Percentiles rank a stretch among this genome's conserved stretches.
These are phyloP conservation scores for Gambusia affinis DNA, from an alignment of 2,113 vertebrate species.

Conservation along the genomic window DNA sequence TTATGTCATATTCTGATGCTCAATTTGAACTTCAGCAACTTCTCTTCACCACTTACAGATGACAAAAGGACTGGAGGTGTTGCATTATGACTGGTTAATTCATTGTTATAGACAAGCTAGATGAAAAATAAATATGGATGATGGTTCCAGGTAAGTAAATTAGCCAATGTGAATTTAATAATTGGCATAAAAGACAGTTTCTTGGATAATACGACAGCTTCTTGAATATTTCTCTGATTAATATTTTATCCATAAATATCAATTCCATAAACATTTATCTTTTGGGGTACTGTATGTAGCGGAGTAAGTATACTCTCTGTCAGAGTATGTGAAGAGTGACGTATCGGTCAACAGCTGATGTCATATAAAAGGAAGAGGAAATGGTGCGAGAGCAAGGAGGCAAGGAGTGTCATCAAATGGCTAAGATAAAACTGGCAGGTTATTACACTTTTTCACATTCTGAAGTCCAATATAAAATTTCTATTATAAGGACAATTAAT, in stretches of 20 bases:
- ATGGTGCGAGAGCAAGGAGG: slow-evolving; percentile 42
- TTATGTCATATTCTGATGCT: background rate
- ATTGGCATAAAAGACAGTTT: background rate
- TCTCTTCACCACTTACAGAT: background rate
- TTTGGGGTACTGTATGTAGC: background rate
- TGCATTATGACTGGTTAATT: too few species aligned
- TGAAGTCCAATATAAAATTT: slow-evolving; percentile 99
- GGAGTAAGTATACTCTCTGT: slow-evolving; percentile 10
- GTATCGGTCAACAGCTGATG: slow-evolving; percentile 53
- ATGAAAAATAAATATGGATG: background rate
- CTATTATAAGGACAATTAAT: slow-evolving; percentile 99
- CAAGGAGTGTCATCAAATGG: slow-evolving; percentile 82
- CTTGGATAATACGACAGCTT: background rate
- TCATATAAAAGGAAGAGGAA: slow-evolving; percentile 50
- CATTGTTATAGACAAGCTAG: too few species aligned
- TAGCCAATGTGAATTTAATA: too few species aligned
- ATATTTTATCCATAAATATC: background rate
- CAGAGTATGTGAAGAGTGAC: slow-evolving; percentile 29
- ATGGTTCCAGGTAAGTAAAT: background rate
- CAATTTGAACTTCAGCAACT: background rate
- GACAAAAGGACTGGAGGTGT: too few species aligned
- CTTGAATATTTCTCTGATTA: background rate
- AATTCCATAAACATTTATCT: slow-evolving; percentile 9
- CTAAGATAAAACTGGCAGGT: slow-evolving; percentile 96
- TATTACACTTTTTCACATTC: slow-evolving; percentile 97